Percentiles rank a stretch among this genome's conserved stretches.
Conservation (phyloP, 2,113 vertebrate species). For the Chaetops frenatus region DNA sequence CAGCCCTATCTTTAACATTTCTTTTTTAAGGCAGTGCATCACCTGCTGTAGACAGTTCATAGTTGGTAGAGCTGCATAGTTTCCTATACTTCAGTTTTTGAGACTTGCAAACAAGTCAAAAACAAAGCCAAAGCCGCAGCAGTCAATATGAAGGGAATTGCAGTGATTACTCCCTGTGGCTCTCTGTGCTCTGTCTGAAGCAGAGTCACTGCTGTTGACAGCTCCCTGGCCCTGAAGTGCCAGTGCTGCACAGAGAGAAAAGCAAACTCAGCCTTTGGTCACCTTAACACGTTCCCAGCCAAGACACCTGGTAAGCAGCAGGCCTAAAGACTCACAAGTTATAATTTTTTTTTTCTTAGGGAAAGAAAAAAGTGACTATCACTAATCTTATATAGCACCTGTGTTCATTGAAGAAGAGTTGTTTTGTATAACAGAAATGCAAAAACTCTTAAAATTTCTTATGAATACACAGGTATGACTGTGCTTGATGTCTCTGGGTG, state of each 20-base stretch:
- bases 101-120: neutral
- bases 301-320: neutral
- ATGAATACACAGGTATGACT: neutral
- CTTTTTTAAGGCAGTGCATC: neutral
- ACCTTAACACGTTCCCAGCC: neutral
- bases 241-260: neutral
- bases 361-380: neutral
- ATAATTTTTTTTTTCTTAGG: neutral
- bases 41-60: neutral
- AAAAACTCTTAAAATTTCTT: neutral
- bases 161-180: neutral
- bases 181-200: neutral
- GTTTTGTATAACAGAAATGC: neutral
- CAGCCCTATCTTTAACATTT: neutral
- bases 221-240: neutral
- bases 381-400: neutral
- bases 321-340: neutral
- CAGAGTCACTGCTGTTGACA: neutral
- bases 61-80: neutral
- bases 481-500: neutral
- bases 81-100: neutral
- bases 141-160: neutral
- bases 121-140: neutral
- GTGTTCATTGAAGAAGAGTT: neutral
- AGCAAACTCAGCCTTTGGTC: neutral